Percentiles rank a stretch among this genome's conserved stretches.
Evolutionary conservation across 2,888 invertebrate species (phyloP).

Genomic region (Xylophagus ater): DNA sequence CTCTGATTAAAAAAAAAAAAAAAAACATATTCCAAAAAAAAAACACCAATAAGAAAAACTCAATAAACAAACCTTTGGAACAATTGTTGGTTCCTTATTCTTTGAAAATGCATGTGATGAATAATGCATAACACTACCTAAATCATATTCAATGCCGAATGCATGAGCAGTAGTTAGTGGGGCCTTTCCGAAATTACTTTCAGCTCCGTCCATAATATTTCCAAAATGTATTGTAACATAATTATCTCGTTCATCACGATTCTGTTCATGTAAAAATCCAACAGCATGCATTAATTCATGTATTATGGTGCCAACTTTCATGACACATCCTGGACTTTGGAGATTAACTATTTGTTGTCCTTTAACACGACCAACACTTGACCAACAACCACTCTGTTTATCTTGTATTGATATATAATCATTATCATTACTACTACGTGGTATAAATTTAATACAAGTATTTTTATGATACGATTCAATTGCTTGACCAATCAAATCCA

Average conservation of each 20-base stretch:
- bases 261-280: conserved; percentile 69
- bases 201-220: conserved; percentile 42
- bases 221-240: conserved; percentile 36
- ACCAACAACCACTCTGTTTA: conserved; percentile 60
- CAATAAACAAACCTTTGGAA: conserved; percentile 37
- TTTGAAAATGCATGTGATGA: conserved; percentile 55
- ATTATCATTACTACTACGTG: conserved; percentile 37
- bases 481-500: conserved; percentile 48
- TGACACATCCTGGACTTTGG: conserved; percentile 41
- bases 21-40: conserved; percentile 6
- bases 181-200: conserved; percentile 56
- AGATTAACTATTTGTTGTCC: conserved; percentile 20
- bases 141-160: conserved; percentile 56
- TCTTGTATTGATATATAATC: conserved; percentile 56
- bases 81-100: conserved; percentile 53
- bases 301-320: conserved; percentile 57
- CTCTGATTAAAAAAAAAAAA: conserved; percentile 4
- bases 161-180: conserved; percentile 42
- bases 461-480: conserved; percentile 58
- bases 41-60: conserved; percentile 27
- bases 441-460: conserved; percentile 58
- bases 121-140: conserved; percentile 66
- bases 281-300: conserved; percentile 64
- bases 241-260: conserved; percentile 56
- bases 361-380: conserved; percentile 56